Conservation (phyloP, 2,113 vertebrate species). For the Amazona vittata region DNA sequence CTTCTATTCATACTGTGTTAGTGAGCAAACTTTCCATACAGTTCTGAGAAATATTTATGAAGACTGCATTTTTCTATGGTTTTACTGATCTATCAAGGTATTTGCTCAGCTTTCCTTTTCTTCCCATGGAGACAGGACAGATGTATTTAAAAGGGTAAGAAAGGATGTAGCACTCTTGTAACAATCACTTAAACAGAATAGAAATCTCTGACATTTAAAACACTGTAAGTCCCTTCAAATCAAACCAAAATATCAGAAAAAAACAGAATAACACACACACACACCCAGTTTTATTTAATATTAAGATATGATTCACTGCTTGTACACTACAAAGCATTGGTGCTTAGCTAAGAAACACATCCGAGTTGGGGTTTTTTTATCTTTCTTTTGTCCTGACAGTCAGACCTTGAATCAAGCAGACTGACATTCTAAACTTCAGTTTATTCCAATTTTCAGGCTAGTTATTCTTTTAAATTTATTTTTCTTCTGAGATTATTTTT, state of each 20-base stretch:
- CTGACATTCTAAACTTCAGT: neutral
- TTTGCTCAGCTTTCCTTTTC: neutral
- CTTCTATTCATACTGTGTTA: neutral
- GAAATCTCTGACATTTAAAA: neutral
- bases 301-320: neutral
- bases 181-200: neutral
- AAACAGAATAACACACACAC: neutral
- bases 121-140: neutral
- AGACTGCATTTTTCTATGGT: neutral
- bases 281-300: neutral
- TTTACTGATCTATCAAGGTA: neutral
- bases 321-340: neutral
- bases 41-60: neutral
- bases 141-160: neutral
- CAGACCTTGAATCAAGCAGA: neutral
- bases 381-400: neutral
- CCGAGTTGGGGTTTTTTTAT: fast-evolving
- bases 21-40: neutral
- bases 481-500: neutral
- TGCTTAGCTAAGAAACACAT: neutral
- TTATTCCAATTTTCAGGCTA: neutral
- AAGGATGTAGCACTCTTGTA: neutral
- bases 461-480: neutral
- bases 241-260: neutral
- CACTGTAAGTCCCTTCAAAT: neutral